Base-by-base conservation (phyloP, 2,113 vertebrate species). In the Chrysemys picta region DNA sequence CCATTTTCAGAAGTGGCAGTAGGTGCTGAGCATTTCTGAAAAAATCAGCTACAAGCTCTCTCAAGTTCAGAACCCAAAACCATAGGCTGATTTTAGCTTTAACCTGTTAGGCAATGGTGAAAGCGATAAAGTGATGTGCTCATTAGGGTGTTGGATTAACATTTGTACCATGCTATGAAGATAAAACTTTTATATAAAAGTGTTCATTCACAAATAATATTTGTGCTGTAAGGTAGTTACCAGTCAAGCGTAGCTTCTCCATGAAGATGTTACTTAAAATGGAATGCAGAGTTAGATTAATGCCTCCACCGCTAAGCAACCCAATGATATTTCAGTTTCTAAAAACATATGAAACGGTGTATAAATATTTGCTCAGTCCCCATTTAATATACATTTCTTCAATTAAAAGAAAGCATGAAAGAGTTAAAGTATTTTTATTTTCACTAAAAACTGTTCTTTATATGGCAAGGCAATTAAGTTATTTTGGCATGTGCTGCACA, bases 391-490 rank as follows among this genome's bases (percentile, higher is more conserved):
- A 16, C 52, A 87, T 90, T 96, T 94, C 93, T 80, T 56, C 89
- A 85, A 85, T 87, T 88, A 85, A 79, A 85, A 85, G 42, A 53
- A 42, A 89, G 82, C 5, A 14, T 3, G 87, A 96, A 95, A 92
- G 87, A 1, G 96, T 97, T 96, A 96, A 97, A 57, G 85, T 92
- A 94, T 81, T 93, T 90, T 91, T 95, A 91, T 80, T 90, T 95
- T 75, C 85, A 25, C 56, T 75, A 80, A 88, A 80, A 96, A 95
- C 80, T 42, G 87, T 50, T 87, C 89, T 89, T 95, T 93, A 57
- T 7, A 1, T 90, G 90, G 90, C 80, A 95, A 97, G 88, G 88
- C 94, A 95, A 97, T 97, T 89, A 97, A 94, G 95, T 96, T 94
- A 95, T 87, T 94, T 87, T 93, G 95, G 96, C 95, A 95, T 65